A percentile compares a stretch with the other conserved stretches of the same genome.
These are phyloP conservation scores for Perccottus glenii DNA, from an alignment of 2,113 vertebrate species.

Conservation along the genomic window DNA sequence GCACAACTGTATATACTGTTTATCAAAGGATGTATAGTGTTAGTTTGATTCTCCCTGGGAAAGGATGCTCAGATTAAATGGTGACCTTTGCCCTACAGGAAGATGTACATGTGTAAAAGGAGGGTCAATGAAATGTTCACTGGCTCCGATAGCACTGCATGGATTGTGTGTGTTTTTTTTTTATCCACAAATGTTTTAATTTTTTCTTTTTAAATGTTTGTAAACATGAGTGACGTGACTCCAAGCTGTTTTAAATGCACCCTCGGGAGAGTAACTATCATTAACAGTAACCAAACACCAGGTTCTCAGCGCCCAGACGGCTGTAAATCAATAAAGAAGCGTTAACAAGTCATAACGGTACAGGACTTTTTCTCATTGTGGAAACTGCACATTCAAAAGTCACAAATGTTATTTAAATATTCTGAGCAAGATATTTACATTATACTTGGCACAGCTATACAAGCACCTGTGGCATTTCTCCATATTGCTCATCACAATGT, in stretches of 20 bases:
- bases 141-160: constrained; percentile 62
- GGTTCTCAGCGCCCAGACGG: background rate
- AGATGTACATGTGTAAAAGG: constrained; percentile 19
- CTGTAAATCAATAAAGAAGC: background rate
- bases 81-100: constrained; percentile 43
- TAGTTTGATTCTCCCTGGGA: constrained; percentile 28
- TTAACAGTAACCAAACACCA: constrained; percentile 18
- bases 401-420: constrained; percentile 35
- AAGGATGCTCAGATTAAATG: constrained; percentile 14
- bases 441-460: constrained; percentile 29
- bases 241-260: constrained; percentile 39
- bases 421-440: constrained; percentile 34
- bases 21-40: background rate
- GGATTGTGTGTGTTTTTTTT: constrained; percentile 50
- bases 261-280: constrained; percentile 1
- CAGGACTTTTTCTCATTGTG: constrained; percentile 5
- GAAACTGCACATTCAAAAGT: background rate
- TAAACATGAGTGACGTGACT: constrained; percentile 21
- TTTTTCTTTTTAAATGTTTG: constrained; percentile 24
- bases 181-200: constrained; percentile 33
- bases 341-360: constrained; percentile 1
- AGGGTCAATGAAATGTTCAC: constrained; percentile 25
- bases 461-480: constrained; percentile 45
- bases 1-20: background rate
- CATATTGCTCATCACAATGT: constrained; percentile 49